Percentiles rank a stretch among this genome's conserved stretches.
phyloP scores from a whole-genome alignment of 2,797 vertebrate species.

The Sebastes steindachneri region DNA sequence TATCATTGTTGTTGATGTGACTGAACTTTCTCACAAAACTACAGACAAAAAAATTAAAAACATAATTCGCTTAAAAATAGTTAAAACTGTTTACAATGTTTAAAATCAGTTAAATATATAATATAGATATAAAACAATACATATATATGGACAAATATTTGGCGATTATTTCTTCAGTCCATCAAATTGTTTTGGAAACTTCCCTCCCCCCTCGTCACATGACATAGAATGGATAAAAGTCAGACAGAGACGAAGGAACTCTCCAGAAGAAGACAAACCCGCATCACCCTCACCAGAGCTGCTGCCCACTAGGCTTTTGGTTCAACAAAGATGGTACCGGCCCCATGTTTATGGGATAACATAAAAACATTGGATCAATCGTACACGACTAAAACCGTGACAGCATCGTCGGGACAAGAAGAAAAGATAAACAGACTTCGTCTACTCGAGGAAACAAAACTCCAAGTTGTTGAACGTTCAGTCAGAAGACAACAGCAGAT shows the following conservation, averaged over 20 bases:
- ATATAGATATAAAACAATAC: not conserved
- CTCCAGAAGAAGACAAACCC: slow-evolving; percentile 17
- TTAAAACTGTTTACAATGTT: not conserved
- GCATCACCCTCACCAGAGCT: slow-evolving; percentile 27
- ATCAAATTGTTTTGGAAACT: not conserved
- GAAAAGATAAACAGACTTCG: not conserved
- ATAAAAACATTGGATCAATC: slow-evolving; percentile 46
- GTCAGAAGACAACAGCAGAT: not conserved
- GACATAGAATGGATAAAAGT: not conserved
- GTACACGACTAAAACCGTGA: not conserved
- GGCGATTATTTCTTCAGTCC: not conserved
- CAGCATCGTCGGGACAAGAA: not conserved
- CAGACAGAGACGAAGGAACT: not conserved
- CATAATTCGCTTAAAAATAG: not conserved
- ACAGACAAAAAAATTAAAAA: not conserved
- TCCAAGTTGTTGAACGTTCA: not conserved
- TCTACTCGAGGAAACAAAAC: not conserved
- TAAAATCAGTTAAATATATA: not conserved
- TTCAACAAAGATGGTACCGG: slow-evolving; percentile 41
- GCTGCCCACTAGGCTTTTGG: slow-evolving; percentile 21
- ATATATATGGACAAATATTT: not conserved
- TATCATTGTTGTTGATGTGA: not conserved
- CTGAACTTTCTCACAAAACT: not conserved
- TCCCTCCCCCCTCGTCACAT: not conserved
- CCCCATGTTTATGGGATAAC: slow-evolving; percentile 55